Conservation (phyloP, 2,797 vertebrate species). For the Chaenodraco wilsoni region DNA sequence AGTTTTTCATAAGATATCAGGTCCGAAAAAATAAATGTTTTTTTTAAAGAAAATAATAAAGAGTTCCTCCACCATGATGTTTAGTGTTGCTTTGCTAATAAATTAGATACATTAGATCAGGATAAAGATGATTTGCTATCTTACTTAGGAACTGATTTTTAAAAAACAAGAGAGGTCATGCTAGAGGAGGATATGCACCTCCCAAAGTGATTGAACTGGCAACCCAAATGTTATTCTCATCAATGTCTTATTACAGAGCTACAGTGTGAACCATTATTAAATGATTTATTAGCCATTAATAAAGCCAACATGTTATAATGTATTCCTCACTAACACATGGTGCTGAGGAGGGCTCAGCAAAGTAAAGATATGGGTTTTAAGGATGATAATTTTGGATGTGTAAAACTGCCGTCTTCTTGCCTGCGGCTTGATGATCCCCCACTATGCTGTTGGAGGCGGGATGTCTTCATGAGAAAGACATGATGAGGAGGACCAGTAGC, state of each 20-base stretch:
- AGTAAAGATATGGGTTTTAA: conserved; percentile 15
- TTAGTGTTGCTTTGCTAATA: not conserved
- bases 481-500: conserved; percentile 65
- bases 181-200: not conserved
- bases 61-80: not conserved
- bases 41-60: not conserved
- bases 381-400: conserved; percentile 16
- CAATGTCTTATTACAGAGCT: not conserved
- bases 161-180: too few relatives aligned
- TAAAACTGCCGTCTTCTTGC: conserved; percentile 10
- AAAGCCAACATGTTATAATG: not conserved
- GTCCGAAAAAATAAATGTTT: not conserved
- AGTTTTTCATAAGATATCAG: conserved; percentile 12
- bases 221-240: not conserved
- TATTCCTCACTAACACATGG: not conserved
- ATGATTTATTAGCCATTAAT: not conserved
- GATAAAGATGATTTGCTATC: not conserved
- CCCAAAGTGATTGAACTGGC: not conserved
- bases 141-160: not conserved
- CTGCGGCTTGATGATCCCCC: conserved; percentile 34
- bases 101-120: conserved; percentile 1
- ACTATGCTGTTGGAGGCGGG: conserved; percentile 28
- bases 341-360: not conserved
- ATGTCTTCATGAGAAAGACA: conserved; percentile 63
- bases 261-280: not conserved